These are phyloP conservation scores for Eurosta solidaginis DNA, from an alignment of 1,140 invertebrate genomes.

Conservation along the genomic window DNA sequence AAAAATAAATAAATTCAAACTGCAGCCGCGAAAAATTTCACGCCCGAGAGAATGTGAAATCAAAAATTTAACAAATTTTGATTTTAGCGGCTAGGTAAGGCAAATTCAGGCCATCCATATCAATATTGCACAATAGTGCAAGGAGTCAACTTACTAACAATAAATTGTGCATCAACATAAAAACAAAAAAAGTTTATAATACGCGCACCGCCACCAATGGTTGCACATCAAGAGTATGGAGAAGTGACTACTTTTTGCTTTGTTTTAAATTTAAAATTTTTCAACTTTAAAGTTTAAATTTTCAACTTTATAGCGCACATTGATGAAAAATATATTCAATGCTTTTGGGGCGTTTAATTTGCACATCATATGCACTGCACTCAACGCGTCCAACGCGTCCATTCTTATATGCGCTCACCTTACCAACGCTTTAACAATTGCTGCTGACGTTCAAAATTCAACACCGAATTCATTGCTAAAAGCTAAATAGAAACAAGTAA, in stretches of 20 bases:
- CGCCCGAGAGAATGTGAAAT: constrained; percentile 24
- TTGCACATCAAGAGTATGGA: not conserved
- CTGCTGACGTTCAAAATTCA: not conserved
- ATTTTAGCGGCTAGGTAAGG: not conserved
- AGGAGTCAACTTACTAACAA: not conserved
- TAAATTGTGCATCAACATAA: not conserved
- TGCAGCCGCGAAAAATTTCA: not conserved
- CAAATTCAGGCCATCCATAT: not conserved
- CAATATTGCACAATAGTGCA: too few relatives aligned
- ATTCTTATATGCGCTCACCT: too few relatives aligned
- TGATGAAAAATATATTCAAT: not conserved
- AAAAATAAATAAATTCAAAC: not conserved
- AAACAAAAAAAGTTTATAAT: not conserved
- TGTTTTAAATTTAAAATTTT: not conserved
- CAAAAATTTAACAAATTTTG: constrained; percentile 23
- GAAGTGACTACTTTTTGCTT: not conserved
- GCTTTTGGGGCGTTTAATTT: constrained; percentile 9
- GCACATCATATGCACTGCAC: not conserved
- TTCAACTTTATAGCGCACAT: not conserved
- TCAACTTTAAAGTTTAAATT: not conserved
- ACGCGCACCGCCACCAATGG: not conserved
- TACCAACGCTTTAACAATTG: not conserved
- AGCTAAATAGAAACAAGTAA: too few relatives aligned
- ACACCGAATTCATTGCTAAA: not conserved
- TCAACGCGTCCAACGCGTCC: not conserved